Base-by-base conservation (phyloP, 64 coral and sea anemone species). In the Pachyseris speciosa region DNA sequence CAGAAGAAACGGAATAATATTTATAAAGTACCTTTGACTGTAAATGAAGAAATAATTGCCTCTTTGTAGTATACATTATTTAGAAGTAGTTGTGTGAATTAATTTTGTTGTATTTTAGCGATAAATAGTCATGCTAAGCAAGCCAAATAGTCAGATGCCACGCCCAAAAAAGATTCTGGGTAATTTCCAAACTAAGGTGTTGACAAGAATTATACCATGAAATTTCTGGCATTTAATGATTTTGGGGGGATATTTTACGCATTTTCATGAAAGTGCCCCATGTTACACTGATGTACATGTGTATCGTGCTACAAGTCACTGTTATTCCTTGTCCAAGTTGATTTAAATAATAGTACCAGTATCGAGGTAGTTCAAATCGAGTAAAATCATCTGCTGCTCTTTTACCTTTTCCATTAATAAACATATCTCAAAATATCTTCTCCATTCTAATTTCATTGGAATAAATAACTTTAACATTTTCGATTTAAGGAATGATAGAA, bases 271-370 rank as follows among this genome's bases (percentile, higher is more conserved):
- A 86, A 86, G 52, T 71, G 43, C 65, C 30, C 59, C 25, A 16
- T 86, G 84, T 72, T 53, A 86, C 84, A 71, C 65, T 27, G 1
- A 53, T 86, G 83, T 52, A 69, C 83, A 86, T 86, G 80, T 84
- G 80, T 84, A 84, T 64, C 26, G 26, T 84, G 57, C 80, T n/a
- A n/a, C n/a, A n/a, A n/a, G n/a, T n/a, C n/a, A 80, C 44, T 52
- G 43, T 28, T 53, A 80, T 80, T 28, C 85, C 85, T 87, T 87
- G 85, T 55, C 67, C 85, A 87, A 87, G 85, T 87, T 87, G 66
- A 51, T 87, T 87, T 17, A 74, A 73, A 87, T 87, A 87, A 87
- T 87, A 74, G 49, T 87, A 15, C 85, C 43, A 87, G 34, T 55
- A 74, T 37, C 44, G 66, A 69, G 85, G 68, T 33, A 74, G 85